Evolutionary conservation across 2,113 vertebrate genomes (phyloP).

Genomic region (Halcyon malimbica): DNA sequence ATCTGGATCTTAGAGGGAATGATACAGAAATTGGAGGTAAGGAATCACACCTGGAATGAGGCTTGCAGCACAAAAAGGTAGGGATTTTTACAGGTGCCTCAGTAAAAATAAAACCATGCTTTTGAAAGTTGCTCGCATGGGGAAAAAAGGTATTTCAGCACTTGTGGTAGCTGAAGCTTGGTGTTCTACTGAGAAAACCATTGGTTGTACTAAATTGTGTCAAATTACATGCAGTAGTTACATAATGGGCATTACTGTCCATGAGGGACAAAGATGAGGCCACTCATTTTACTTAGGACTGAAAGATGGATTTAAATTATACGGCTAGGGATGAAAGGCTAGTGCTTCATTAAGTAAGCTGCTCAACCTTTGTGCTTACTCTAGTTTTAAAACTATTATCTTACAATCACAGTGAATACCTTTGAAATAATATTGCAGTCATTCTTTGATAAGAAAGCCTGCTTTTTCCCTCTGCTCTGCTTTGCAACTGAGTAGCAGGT

Average conservation of each 20-base stretch:
- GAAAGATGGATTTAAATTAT: slow-evolving; percentile 49
- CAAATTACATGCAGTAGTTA: background rate
- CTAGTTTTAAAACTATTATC: slow-evolving; percentile 49
- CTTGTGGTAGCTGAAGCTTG: background rate
- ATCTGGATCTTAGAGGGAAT: background rate
- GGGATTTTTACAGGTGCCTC: background rate
- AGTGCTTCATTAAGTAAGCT: slow-evolving; percentile 37
- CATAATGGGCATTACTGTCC: background rate
- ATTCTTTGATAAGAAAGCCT: slow-evolving; percentile 51
- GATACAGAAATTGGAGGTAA: background rate
- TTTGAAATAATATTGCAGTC: slow-evolving; percentile 66
- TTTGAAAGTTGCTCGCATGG: background rate
- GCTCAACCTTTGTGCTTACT: slow-evolving; percentile 40
- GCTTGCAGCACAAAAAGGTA: background rate
- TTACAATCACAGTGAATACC: slow-evolving; percentile 40
- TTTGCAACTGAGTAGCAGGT: slow-evolving; percentile 38
- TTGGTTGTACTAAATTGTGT: background rate
- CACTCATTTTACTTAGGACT: slow-evolving; percentile 40
- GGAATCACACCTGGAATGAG: background rate
- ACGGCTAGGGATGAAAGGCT: slow-evolving; percentile 42
- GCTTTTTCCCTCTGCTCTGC: slow-evolving; percentile 27
- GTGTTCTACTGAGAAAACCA: background rate
- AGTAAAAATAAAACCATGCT: background rate
- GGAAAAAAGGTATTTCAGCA: background rate
- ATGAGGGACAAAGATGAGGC: slow-evolving; percentile 30